phyloP scores from a whole-genome alignment of 2,113 vertebrate genomes.

The Malurus alboscapulatus region DNA sequence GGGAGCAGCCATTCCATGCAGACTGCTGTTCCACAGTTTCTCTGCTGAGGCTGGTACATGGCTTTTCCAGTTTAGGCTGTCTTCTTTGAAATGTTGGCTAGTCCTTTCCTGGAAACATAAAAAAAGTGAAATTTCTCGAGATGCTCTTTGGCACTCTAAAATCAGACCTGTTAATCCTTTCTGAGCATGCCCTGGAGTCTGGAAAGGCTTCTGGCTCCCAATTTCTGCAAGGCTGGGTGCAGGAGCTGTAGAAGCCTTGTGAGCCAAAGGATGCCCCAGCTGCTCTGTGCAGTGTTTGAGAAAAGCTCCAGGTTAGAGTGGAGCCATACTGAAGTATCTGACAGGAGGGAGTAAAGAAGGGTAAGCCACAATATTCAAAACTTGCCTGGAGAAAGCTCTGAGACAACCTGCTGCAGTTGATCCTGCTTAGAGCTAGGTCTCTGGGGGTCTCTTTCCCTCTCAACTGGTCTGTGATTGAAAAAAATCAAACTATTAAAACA shows the following conservation, averaged over 20 bases:
- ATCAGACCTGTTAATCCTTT: not conserved
- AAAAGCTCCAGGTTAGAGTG: not conserved
- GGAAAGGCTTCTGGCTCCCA: not conserved
- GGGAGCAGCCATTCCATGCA: not conserved
- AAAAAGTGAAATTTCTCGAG: not conserved
- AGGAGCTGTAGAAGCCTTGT: not conserved
- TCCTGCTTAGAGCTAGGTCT: not conserved
- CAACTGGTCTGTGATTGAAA: not conserved
- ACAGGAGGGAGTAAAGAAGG: not conserved
- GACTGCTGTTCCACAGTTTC: not conserved
- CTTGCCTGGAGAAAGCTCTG: not conserved
- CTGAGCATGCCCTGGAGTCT: not conserved
- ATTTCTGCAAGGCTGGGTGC: not conserved
- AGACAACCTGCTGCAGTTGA: not conserved
- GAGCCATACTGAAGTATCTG: not conserved
- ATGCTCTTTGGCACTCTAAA: not conserved
- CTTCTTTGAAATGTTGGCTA: not conserved
- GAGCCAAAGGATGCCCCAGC: not conserved
- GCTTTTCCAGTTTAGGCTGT: not conserved
- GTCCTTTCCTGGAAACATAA: not conserved
- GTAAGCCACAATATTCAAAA: not conserved
- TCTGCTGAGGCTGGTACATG: not conserved
- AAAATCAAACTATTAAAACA: not conserved
- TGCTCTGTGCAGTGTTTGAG: not conserved
- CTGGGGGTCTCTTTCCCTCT: not conserved